Evolutionary conservation across 2,113 vertebrate species (phyloP).

Genomic region (Grantiella picta): DNA sequence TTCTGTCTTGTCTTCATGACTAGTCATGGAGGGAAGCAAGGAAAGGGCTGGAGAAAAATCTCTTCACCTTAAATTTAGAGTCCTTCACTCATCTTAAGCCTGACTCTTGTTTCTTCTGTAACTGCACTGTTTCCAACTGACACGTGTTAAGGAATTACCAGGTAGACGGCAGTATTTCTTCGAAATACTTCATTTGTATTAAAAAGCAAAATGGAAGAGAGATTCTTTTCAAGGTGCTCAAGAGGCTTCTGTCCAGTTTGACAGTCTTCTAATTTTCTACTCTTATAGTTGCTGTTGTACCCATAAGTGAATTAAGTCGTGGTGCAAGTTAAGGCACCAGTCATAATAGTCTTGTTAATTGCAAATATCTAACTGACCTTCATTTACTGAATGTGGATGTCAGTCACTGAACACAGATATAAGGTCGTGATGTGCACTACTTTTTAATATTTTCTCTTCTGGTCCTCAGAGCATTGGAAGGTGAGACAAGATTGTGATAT

Average conservation of each 20-base stretch:
- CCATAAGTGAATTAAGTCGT: background rate
- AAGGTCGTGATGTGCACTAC: background rate
- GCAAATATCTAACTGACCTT: background rate
- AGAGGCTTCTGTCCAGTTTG: background rate
- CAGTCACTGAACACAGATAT: background rate
- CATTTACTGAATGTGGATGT: background rate
- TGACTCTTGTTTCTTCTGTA: background rate
- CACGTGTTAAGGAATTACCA: background rate
- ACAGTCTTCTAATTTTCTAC: background rate
- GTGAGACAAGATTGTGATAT: background rate
- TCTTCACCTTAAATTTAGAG: background rate
- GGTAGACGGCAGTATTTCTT: background rate
- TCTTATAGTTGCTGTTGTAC: background rate
- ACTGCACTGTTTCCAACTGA: background rate
- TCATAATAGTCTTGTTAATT: background rate
- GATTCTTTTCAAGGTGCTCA: background rate
- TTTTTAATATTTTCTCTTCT: background rate
- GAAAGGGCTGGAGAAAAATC: background rate
- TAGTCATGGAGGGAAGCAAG: background rate
- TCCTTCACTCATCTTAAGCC: background rate
- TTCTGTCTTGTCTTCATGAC: slow-evolving; percentile 54
- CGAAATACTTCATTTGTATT: background rate
- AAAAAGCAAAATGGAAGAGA: background rate
- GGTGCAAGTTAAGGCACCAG: background rate
- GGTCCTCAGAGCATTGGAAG: background rate